phyloP scores from a whole-genome alignment of 2,113 vertebrate genomes.

The Miniopterus natalensis region DNA sequence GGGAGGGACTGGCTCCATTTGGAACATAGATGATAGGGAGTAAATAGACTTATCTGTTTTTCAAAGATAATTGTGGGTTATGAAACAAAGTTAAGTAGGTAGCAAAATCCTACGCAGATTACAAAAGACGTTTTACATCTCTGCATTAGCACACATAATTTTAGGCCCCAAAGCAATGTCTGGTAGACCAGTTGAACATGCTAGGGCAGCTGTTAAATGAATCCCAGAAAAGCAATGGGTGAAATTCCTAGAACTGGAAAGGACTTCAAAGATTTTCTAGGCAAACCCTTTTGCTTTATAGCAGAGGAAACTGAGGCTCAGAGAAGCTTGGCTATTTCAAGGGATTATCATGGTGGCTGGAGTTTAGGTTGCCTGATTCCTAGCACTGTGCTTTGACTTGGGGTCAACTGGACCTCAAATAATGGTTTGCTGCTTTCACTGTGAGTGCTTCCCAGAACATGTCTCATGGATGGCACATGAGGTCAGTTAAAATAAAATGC shows the following conservation, averaged over 20 bases:
- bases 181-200: constrained; percentile 66
- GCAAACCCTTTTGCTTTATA: neutral
- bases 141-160: constrained; percentile 67
- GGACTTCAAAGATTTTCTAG: constrained; percentile 54
- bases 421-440: neutral
- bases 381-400: neutral
- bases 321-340: neutral
- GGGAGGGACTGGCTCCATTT: constrained; percentile 42
- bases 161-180: constrained; percentile 72
- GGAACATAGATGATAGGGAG: constrained; percentile 58
- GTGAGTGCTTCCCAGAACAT: neutral
- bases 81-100: constrained; percentile 76
- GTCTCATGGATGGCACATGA: neutral
- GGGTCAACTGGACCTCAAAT: neutral
- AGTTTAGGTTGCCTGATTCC: neutral
- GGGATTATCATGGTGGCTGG: neutral
- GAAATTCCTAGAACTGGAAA: constrained; percentile 33
- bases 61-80: constrained; percentile 78
- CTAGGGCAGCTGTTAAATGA: constrained; percentile 63
- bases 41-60: constrained; percentile 83
- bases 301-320: constrained; percentile 29
- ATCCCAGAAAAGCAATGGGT: neutral
- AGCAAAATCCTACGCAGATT: constrained; percentile 75
- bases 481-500: too few species aligned
- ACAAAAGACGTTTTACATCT: constrained; percentile 66